Conservation (phyloP, 2,113 vertebrate genomes). For the Astur gentilis region DNA sequence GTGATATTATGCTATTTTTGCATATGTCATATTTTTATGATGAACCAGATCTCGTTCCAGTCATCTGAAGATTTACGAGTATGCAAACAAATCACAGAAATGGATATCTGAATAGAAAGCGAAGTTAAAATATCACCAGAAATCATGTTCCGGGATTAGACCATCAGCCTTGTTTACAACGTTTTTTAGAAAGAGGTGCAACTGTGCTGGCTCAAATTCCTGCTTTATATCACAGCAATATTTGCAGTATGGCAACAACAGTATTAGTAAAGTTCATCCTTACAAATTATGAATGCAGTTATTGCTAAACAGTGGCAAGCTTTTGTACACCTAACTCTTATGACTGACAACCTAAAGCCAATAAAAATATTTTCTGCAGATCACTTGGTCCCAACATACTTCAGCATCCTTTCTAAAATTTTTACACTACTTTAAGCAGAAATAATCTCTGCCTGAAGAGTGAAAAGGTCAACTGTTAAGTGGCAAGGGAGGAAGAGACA, state of each 20-base stretch:
- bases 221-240: not conserved
- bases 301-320: not conserved
- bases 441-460: not conserved
- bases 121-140: not conserved
- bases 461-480: not conserved
- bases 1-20: not conserved
- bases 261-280: not conserved
- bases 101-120: not conserved
- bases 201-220: not conserved
- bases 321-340: not conserved
- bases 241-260: not conserved
- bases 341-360: not conserved
- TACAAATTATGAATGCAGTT: not conserved
- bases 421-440: not conserved
- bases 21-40: not conserved
- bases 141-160: not conserved
- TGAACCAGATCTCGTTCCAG: not conserved
- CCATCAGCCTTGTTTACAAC: not conserved
- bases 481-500: not conserved
- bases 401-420: not conserved
- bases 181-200: not conserved
- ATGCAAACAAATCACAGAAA: not conserved
- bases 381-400: not conserved
- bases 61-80: not conserved
- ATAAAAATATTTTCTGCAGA: not conserved